A percentile compares a stretch with the other conserved stretches of the same genome.
phyloP scores from a whole-genome alignment of 1,140 invertebrate species.

The Drosophila sucinea region DNA sequence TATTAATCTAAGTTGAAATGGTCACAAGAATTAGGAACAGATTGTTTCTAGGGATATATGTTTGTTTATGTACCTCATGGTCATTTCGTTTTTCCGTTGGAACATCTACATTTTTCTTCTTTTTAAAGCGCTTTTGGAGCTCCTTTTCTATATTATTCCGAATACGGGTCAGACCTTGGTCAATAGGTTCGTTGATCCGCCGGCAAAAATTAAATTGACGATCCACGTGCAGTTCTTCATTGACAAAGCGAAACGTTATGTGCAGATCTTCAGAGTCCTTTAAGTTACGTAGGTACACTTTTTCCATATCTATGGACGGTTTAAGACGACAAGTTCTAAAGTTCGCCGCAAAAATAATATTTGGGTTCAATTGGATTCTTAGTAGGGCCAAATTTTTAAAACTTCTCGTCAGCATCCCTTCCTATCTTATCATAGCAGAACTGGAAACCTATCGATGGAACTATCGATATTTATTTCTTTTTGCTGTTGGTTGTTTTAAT shows the following conservation, averaged over 20 bases:
- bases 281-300: conserved; percentile 84
- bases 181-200: conserved; percentile 85
- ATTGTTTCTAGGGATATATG: neutral
- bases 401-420: neutral
- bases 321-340: neutral
- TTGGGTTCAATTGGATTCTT: neutral
- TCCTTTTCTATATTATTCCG: conserved; percentile 86
- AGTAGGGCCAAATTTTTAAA: neutral
- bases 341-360: neutral
- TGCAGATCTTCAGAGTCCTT: conserved; percentile 82
- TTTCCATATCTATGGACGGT: conserved; percentile 80
- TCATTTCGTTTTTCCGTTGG: neutral
- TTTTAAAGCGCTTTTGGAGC: conserved; percentile 83
- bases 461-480: neutral
- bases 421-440: neutral
- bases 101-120: conserved; percentile 19
- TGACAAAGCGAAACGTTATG: conserved; percentile 84
- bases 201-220: conserved; percentile 89
- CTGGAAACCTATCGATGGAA: neutral
- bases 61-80: neutral
- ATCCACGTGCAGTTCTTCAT: conserved; percentile 83
- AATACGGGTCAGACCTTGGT: conserved; percentile 85
- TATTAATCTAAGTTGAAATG: conserved; percentile 34
- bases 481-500: too few relatives aligned
- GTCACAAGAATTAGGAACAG: neutral